These are phyloP conservation scores for Percopsis omiscomaycus DNA, from an alignment of 2,797 vertebrate genomes.

Conservation along the genomic window DNA sequence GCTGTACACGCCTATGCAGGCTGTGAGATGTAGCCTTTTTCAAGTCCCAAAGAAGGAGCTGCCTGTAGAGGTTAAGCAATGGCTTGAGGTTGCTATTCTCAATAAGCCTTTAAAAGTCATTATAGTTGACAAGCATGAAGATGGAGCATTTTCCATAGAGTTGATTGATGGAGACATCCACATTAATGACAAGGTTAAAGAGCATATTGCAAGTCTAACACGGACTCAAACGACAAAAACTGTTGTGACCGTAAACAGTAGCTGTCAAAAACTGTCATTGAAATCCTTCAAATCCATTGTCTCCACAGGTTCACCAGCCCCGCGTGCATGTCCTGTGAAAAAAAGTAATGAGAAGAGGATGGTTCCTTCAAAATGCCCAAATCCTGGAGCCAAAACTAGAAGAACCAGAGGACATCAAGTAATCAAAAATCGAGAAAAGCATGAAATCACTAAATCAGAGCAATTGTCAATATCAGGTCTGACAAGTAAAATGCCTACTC, in stretches of 20 bases:
- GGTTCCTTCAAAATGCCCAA: too few relatives aligned
- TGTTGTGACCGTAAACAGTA: neutral
- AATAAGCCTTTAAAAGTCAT: slow-evolving; percentile 79
- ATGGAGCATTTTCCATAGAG: slow-evolving; percentile 83
- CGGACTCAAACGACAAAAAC: slow-evolving; percentile 24
- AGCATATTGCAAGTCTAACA: slow-evolving; percentile 54
- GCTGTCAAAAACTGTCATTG: neutral
- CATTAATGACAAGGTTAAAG: slow-evolving; percentile 83
- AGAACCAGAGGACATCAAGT: slow-evolving; percentile 4
- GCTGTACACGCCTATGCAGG: slow-evolving; percentile 89
- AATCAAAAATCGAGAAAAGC: neutral
- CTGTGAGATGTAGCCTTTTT: slow-evolving; percentile 80
- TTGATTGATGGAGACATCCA: slow-evolving; percentile 82
- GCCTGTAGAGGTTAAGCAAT: slow-evolving; percentile 74
- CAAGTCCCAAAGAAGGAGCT: slow-evolving; percentile 68
- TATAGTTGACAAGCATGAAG: slow-evolving; percentile 73
- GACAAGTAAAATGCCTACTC: slow-evolving; percentile 32
- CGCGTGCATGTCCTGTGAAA: slow-evolving; percentile 1
- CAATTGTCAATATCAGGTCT: neutral
- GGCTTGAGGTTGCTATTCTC: slow-evolving; percentile 78
- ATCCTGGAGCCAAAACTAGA: slow-evolving; percentile 7
- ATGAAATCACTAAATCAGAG: neutral
- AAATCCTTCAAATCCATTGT: neutral
- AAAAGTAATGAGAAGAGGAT: slow-evolving; percentile 25
- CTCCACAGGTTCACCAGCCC: neutral